phyloP scores from a whole-genome alignment of 1,140 invertebrate genomes.

The Phocides pigmalion region DNA sequence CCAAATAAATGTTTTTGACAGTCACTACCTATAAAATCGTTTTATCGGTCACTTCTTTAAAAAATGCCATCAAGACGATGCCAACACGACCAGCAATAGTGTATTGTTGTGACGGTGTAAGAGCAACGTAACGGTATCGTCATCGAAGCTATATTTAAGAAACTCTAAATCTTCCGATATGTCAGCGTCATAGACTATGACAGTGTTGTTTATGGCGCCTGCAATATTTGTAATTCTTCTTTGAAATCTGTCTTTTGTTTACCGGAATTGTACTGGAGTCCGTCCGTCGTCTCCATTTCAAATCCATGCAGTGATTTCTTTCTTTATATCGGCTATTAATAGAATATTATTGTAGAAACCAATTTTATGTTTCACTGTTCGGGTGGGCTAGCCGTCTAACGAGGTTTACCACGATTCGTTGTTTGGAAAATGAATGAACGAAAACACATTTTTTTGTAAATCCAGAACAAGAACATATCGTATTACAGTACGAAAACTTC shows the following conservation, averaged over 20 bases:
- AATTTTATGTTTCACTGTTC: too few relatives aligned
- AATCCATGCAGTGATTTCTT: too few relatives aligned
- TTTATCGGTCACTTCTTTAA: background rate
- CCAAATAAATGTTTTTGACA: too few relatives aligned
- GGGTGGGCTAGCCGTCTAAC: too few relatives aligned
- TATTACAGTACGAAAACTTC: too few relatives aligned
- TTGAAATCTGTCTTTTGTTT: background rate
- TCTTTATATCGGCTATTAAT: too few relatives aligned
- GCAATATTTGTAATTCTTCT: background rate
- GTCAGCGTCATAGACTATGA: background rate
- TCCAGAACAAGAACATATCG: too few relatives aligned
- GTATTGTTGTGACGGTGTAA: background rate
- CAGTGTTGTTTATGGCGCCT: background rate
- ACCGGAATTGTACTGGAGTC: background rate
- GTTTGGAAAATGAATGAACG: too few relatives aligned
- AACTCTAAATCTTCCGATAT: background rate
- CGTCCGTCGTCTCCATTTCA: too few relatives aligned
- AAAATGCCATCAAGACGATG: background rate
- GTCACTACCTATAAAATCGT: background rate
- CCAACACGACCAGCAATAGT: background rate
- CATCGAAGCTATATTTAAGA: background rate
- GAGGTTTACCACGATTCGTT: too few relatives aligned
- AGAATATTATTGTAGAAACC: too few relatives aligned
- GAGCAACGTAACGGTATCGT: background rate
- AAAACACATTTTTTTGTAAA: too few relatives aligned